phyloP scores from a whole-genome alignment of 1,140 invertebrate genomes.

The Caenorhabditis inopinata region DNA sequence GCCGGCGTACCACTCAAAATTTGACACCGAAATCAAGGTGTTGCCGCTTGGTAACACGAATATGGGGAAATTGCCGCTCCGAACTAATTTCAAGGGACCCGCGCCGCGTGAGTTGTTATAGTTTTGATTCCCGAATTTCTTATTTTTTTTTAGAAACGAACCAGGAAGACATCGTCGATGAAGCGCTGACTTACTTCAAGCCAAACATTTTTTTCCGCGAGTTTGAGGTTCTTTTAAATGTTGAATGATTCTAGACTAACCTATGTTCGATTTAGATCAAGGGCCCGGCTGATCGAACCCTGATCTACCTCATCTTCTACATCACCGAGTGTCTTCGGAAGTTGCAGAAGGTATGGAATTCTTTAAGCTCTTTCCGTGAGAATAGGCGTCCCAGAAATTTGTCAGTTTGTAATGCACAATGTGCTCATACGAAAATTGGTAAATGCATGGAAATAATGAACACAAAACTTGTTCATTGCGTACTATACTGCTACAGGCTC shows the following conservation, averaged over 20 bases:
- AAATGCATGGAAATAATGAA: too few relatives aligned
- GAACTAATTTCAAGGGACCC: slow-evolving; percentile 83
- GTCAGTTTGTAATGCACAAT: too few relatives aligned
- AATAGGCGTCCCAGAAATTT: too few relatives aligned
- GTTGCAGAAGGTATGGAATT: slow-evolving; percentile 75
- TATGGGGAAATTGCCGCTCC: slow-evolving; percentile 83
- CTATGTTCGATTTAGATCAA: slow-evolving; percentile 71
- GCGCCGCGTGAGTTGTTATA: slow-evolving; percentile 71
- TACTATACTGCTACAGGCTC: too few relatives aligned
- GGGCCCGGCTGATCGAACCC: slow-evolving; percentile 74
- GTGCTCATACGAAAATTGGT: too few relatives aligned
- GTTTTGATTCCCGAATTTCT: too few relatives aligned
- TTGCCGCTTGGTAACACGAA: slow-evolving; percentile 77
- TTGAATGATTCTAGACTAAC: background rate
- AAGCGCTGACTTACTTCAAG: slow-evolving; percentile 94
- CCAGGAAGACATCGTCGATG: slow-evolving; percentile 91
- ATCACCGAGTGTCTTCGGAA: slow-evolving; percentile 96
- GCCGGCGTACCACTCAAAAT: slow-evolving; percentile 90
- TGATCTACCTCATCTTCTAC: slow-evolving; percentile 98
- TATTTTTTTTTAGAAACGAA: slow-evolving; percentile 56
- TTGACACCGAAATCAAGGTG: slow-evolving; percentile 70
- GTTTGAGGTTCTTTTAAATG: slow-evolving; percentile 78
- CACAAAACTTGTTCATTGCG: too few relatives aligned
- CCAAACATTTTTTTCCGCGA: slow-evolving; percentile 98
- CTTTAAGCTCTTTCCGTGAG: too few relatives aligned